Conservation (phyloP, 2,888 invertebrate genomes). For the Cryptophagus acutangulus region DNA sequence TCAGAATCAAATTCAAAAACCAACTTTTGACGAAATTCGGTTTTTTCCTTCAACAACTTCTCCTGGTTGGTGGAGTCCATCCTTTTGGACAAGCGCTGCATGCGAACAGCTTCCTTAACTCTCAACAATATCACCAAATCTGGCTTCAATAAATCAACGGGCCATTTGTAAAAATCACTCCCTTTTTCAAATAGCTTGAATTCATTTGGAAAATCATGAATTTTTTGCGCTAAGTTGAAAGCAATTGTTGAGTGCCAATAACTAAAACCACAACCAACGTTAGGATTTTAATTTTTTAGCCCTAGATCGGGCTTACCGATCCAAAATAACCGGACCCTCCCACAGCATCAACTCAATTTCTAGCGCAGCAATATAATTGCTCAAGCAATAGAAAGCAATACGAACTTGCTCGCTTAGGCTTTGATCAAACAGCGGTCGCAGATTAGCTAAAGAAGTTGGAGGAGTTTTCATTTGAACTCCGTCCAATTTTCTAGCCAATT, state of each 20-base stretch:
- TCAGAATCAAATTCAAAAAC: no score
- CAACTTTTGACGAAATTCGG: constrained; percentile 41
- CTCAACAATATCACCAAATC: constrained; percentile 45
- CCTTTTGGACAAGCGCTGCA: constrained; percentile 38
- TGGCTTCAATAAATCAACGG: constrained; percentile 47
- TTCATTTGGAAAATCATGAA: constrained; percentile 30
- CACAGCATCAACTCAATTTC: constrained; percentile 39
- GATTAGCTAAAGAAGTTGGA: constrained; percentile 39
- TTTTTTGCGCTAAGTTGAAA: constrained; percentile 44
- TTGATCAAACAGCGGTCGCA: constrained; percentile 40
- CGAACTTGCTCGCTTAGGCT: no score
- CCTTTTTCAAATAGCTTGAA: constrained; percentile 35
- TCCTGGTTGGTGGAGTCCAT: constrained; percentile 38
- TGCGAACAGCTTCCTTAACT: constrained; percentile 44
- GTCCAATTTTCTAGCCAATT: constrained; percentile 38
- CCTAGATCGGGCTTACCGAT: constrained; percentile 47
- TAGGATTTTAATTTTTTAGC: no score
- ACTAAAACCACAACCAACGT: constrained; percentile 28
- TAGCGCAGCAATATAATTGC: constrained; percentile 49
- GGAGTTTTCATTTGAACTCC: constrained; percentile 43
- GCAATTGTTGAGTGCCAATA: constrained; percentile 51
- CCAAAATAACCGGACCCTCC: constrained; percentile 46
- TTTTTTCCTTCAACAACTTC: constrained; percentile 31
- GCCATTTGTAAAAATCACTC: constrained; percentile 45
- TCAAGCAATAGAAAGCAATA: constrained; percentile 47